Evolutionary conservation across 2,113 vertebrate species (phyloP), one percentile per base, ranked within the genome.

Genomic region (Cyanocitta stelleri): DNA sequence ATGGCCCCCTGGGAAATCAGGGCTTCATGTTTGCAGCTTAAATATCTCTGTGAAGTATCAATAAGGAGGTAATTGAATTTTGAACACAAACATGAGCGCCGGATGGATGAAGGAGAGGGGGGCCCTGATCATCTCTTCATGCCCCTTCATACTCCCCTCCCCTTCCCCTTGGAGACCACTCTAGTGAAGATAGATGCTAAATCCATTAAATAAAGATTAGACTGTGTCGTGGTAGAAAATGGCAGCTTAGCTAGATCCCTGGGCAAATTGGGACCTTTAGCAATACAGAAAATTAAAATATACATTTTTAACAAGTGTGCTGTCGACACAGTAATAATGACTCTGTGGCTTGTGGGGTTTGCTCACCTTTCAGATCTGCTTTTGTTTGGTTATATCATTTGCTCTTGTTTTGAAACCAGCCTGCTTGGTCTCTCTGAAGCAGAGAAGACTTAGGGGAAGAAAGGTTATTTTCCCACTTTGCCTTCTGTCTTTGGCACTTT

Each of bases 51-150:
- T 99, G 99, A 99, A 99, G 99, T 99, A 99, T 99, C 99, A 99
- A 99, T 99, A 99, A 99, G 99, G 98, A 99, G 99, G 99, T 99
- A 99, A 99, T 99, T 99, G 99, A 99, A 99, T 99, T 99, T 99
- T 99, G 99, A 99, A 99, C 99, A 99, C 99, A 99, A 99, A 99
- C 99, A 99, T 99, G 99, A 99, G 99, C 97, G 98, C 99, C 97
- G 98, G 98, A 98, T 99, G 98, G 98, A 98, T 97, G 97, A 98
- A 98, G 97, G 96, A 97, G 97, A 98, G 98, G 97, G 98, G 98
- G 95, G 97, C 96, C 92, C 98, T 98, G 98, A 98, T 98, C 98
- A 95, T 98, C 98, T 98, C 98, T 98, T 98, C 98, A 97, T 98
- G 97, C 98, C 97, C 98, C 97, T 97, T 96, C 89, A 63, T 97